Evolutionary conservation across 2,797 vertebrate genomes (phyloP).

Genomic region (Diplodus sargus): DNA sequence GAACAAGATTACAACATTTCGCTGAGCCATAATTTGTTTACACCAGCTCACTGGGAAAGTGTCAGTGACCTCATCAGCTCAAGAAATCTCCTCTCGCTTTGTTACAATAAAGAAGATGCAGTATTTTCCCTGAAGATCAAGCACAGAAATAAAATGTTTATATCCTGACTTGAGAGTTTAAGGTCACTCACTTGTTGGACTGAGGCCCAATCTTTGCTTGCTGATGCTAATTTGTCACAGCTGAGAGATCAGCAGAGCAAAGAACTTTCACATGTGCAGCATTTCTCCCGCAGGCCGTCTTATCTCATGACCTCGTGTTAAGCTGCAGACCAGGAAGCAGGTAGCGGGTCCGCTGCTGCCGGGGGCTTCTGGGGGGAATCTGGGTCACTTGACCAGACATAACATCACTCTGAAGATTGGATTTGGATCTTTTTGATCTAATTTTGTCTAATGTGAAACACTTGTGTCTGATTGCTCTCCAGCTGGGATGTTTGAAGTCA

Average conservation of each 20-base stretch:
- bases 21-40: constrained; percentile 39
- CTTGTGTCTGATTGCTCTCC: neutral
- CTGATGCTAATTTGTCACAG: constrained; percentile 57
- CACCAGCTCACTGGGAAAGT: constrained; percentile 9
- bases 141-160: neutral
- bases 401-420: constrained; percentile 10
- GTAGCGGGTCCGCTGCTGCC: constrained; percentile 23
- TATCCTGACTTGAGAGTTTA: neutral
- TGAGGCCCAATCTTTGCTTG: constrained; percentile 23
- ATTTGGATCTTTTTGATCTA: constrained; percentile 23
- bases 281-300: constrained; percentile 46
- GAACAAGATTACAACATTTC: constrained; percentile 49
- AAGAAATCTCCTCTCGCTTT: constrained; percentile 11
- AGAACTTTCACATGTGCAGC: constrained; percentile 60
- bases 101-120: neutral
- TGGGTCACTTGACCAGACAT: constrained; percentile 43
- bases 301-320: constrained; percentile 43
- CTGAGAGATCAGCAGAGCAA: constrained; percentile 53
- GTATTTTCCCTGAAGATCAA: constrained; percentile 4
- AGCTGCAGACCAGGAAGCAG: constrained; percentile 50
- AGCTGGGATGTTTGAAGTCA: constrained; percentile 5
- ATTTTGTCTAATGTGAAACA: constrained; percentile 24
- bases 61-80: constrained; percentile 22
- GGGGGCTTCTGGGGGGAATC: constrained; percentile 21
- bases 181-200: constrained; percentile 20